Conservation (phyloP, 2,888 invertebrate genomes). For the Brenthis ino region DNA sequence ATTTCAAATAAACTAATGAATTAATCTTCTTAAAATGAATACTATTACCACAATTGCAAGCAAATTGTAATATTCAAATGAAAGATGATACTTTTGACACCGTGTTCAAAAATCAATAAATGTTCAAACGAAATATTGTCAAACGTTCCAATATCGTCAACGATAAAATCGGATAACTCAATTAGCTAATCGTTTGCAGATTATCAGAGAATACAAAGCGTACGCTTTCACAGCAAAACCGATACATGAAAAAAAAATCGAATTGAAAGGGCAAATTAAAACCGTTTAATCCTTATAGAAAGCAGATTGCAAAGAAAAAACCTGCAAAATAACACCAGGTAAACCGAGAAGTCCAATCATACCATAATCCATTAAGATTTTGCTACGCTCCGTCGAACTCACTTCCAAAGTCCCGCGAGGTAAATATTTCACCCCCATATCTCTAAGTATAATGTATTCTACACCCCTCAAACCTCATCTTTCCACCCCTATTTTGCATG, state of each 20-base stretch:
- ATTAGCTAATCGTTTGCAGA: constrained; percentile 38
- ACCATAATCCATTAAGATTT: constrained; percentile 82
- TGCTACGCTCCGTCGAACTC: constrained; percentile 70
- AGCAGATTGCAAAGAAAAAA: constrained; percentile 54
- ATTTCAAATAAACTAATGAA: no score
- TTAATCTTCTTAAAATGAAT: no score
- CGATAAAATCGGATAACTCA: constrained; percentile 28
- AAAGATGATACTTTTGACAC: no score
- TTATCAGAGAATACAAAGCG: constrained; percentile 20
- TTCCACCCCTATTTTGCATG: constrained; percentile 81
- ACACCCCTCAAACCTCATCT: constrained; percentile 75
- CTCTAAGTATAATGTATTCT: constrained; percentile 73
- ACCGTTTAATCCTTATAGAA: constrained; percentile 60
- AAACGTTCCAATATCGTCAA: constrained; percentile 23
- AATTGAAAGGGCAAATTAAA: constrained; percentile 45
- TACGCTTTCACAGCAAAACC: constrained; percentile 43
- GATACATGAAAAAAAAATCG: constrained; percentile 56
- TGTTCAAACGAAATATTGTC: constrained; percentile 1
- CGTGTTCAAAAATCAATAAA: not conserved
- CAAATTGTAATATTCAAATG: no score
- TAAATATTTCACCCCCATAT: constrained; percentile 73
- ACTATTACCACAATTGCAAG: no score
- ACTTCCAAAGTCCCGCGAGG: constrained; percentile 78
- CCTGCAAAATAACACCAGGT: constrained; percentile 66
- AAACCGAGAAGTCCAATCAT: constrained; percentile 74